Conservation (phyloP, 2,797 vertebrate species). For the Poeciliopsis turneri region DNA sequence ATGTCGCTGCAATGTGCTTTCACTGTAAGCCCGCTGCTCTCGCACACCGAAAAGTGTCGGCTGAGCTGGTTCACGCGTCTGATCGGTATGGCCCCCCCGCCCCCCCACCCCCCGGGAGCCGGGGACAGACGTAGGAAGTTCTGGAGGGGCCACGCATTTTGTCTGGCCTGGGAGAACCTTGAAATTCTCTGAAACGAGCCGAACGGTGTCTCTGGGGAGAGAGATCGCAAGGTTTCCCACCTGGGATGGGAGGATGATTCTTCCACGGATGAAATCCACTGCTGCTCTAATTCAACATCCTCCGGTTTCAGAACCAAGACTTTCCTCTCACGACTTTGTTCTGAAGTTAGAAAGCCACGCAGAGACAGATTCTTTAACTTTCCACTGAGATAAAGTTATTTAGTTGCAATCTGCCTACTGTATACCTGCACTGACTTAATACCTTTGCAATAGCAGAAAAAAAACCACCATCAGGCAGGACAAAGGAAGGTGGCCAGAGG, state of each 20-base stretch:
- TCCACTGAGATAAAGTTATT: constrained; percentile 26
- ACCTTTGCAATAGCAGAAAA: constrained; percentile 2
- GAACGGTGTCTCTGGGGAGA: neutral
- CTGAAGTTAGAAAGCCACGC: neutral
- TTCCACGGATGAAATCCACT: neutral
- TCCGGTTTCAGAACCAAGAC: neutral
- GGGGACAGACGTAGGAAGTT: neutral
- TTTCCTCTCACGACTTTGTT: neutral
- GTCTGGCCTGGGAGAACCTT: neutral
- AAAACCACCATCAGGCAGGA: constrained; percentile 28
- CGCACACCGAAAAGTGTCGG: neutral
- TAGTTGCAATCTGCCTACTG: constrained; percentile 25
- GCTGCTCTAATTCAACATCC: neutral
- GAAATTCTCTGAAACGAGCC: neutral
- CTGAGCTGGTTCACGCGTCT: neutral
- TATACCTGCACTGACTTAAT: constrained; percentile 24
- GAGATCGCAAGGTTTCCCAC: neutral
- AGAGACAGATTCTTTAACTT: constrained; percentile 6
- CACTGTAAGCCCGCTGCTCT: neutral
- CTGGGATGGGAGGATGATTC: neutral
- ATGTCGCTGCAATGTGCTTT: neutral
- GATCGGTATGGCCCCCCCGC: neutral
- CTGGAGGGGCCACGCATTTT: neutral
- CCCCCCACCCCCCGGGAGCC: neutral
- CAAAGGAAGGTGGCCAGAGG: constrained; percentile 49